Conservation (phyloP, 2,797 vertebrate genomes). For the Sitta carolinensis region DNA sequence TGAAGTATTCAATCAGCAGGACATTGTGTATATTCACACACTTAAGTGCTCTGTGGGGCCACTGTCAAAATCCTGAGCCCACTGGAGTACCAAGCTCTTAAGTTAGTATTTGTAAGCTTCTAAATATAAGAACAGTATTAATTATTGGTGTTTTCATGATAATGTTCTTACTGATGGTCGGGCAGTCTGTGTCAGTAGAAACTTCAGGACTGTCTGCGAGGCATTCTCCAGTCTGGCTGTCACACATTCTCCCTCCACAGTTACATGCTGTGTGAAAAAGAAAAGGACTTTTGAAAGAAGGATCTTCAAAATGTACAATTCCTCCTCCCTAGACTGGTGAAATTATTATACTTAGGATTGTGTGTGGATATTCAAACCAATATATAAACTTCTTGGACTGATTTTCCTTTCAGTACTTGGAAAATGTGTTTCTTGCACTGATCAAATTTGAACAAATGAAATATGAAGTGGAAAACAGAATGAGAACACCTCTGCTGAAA, state of each 20-base stretch:
- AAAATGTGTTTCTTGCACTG: not conserved
- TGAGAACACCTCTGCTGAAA: not conserved
- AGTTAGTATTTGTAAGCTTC: not conserved
- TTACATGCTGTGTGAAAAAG: constrained; percentile 81
- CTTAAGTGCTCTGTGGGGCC: not conserved
- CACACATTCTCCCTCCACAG: constrained; percentile 89
- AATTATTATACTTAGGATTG: not conserved
- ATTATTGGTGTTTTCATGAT: not conserved
- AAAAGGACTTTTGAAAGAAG: constrained; percentile 8
- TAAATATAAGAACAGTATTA: constrained; percentile 20
- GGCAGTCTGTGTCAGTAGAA: constrained; percentile 84
- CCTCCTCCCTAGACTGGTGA: not conserved
- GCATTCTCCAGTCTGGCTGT: constrained; percentile 90
- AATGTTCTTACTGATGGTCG: constrained; percentile 78
- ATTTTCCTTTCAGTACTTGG: not conserved
- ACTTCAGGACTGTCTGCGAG: constrained; percentile 78
- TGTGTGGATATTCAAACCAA: not conserved
- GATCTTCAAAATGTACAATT: not conserved
- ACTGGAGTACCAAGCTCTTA: not conserved
- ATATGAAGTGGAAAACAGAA: not conserved
- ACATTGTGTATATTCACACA: not conserved
- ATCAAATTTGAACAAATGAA: not conserved
- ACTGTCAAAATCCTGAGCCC: not conserved
- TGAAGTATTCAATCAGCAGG: not conserved
- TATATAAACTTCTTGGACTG: not conserved